These are phyloP conservation scores for Salticus scenicus DNA, from an alignment of 2,888 invertebrate genomes.

Conservation along the genomic window DNA sequence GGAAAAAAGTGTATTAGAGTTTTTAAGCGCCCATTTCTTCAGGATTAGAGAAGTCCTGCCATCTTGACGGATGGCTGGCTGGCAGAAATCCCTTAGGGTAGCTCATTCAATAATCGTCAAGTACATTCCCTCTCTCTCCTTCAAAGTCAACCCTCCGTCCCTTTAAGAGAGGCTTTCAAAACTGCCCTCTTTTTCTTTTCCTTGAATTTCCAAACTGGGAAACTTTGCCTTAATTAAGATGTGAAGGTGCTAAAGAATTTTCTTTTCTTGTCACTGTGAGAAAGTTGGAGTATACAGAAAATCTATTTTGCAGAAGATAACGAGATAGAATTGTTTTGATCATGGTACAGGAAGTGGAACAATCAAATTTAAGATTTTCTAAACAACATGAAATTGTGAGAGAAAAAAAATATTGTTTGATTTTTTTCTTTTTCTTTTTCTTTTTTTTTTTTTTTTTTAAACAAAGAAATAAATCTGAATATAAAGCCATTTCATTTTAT, in stretches of 20 bases:
- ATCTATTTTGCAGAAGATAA: too few species aligned
- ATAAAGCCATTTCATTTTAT: too few species aligned
- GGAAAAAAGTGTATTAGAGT: conserved; percentile 41
- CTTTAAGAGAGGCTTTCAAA: not conserved
- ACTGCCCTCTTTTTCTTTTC: not conserved
- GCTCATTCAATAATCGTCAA: conserved; percentile 59
- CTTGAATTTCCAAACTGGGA: not conserved
- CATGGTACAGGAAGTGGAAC: too few species aligned
- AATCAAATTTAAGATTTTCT: too few species aligned
- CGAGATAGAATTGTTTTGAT: too few species aligned
- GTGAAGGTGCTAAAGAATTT: not conserved
- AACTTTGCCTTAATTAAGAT: conserved; percentile 21
- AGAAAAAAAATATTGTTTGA: too few species aligned
- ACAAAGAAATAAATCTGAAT: too few species aligned
- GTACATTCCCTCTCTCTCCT: conserved; percentile 15
- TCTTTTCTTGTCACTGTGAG: not conserved
- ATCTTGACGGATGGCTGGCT: conserved; percentile 39
- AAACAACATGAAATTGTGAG: too few species aligned
- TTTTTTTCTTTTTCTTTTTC: too few species aligned
- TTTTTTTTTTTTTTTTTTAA: too few species aligned
- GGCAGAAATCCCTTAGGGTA: conserved; percentile 27
- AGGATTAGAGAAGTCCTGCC: conserved; percentile 39
- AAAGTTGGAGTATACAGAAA: not conserved
- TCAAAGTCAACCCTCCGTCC: not conserved
- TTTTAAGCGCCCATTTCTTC: conserved; percentile 61